These are phyloP conservation scores for Ostrea edulis DNA, from an alignment of 1,140 invertebrate species.

Conservation along the genomic window DNA sequence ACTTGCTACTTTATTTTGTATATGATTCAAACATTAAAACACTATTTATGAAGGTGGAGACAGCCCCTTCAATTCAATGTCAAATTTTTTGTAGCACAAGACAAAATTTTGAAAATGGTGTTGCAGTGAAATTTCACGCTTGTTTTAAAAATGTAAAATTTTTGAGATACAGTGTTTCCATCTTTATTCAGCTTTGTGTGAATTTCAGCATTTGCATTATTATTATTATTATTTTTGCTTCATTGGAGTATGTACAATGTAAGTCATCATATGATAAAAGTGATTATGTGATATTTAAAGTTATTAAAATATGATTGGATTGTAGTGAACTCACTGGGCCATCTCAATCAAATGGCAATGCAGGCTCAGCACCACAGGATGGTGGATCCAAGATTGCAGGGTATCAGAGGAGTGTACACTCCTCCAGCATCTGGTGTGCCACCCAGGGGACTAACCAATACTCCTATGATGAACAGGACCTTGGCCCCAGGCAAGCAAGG, in stretches of 20 bases:
- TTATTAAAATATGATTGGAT: neutral
- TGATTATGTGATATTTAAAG: neutral
- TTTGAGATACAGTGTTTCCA: no score
- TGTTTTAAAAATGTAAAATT: no score
- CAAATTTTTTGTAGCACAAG: no score
- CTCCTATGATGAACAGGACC: constrained; percentile 41
- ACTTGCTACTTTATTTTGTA: no score
- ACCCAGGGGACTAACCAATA: constrained; percentile 50
- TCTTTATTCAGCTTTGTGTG: no score
- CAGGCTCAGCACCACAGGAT: constrained; percentile 66
- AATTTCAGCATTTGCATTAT: no score
- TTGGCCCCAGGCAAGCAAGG: constrained; percentile 37
- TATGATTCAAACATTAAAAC: no score
- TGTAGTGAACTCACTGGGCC: constrained; percentile 64
- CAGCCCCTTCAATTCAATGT: no score
- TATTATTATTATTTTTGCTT: neutral
- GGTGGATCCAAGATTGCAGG: constrained; percentile 68
- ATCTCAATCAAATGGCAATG: constrained; percentile 66
- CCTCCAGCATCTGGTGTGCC: constrained; percentile 54
- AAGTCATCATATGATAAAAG: neutral
- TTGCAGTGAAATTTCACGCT: no score
- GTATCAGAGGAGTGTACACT: constrained; percentile 66
- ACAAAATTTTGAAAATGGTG: no score
- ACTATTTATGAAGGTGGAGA: no score
- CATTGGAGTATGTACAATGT: neutral